A percentile compares a stretch with the other conserved stretches of the same genome.
These are phyloP conservation scores for Electrophaes corylata DNA, from an alignment of 2,888 invertebrate genomes.

Conservation along the genomic window DNA sequence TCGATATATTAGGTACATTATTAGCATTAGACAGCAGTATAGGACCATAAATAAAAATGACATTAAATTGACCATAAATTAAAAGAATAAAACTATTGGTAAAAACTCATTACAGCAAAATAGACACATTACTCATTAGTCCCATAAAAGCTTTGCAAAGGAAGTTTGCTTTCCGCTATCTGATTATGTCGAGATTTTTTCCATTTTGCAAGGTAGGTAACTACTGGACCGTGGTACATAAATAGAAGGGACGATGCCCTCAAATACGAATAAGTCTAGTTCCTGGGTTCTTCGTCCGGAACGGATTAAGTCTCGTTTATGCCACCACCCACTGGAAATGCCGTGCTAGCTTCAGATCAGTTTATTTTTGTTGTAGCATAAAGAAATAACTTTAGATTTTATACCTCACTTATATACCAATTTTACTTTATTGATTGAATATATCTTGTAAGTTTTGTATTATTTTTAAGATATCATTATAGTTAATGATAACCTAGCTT, in stretches of 20 bases:
- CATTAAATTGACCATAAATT: too few relatives aligned
- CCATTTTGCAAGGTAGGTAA: conserved; percentile 35
- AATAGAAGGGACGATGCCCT: conserved; percentile 68
- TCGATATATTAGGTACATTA: too few relatives aligned
- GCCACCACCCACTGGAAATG: conserved; percentile 27
- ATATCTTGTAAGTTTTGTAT: too few relatives aligned
- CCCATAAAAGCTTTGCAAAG: conserved; percentile 22
- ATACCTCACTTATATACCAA: too few relatives aligned
- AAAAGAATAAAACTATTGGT: neutral
- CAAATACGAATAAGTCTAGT: conserved; percentile 56
- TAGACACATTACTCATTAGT: conserved; percentile 5
- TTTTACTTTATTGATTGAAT: too few relatives aligned
- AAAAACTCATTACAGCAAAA: neutral
- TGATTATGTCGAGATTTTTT: conserved; percentile 40
- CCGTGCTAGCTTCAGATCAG: conserved; percentile 13
- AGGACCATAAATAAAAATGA: too few relatives aligned
- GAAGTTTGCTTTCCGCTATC: conserved; percentile 37
- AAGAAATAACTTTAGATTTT: too few relatives aligned
- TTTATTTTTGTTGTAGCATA: neutral
- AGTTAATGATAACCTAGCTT: too few relatives aligned
- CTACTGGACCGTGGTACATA: conserved; percentile 58
- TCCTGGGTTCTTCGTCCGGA: conserved; percentile 57
- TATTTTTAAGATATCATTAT: too few relatives aligned
- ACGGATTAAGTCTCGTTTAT: conserved; percentile 44
- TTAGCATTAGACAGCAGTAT: too few relatives aligned